phyloP scores from a whole-genome alignment of 2,113 vertebrate genomes.

The Scolopax mira region DNA sequence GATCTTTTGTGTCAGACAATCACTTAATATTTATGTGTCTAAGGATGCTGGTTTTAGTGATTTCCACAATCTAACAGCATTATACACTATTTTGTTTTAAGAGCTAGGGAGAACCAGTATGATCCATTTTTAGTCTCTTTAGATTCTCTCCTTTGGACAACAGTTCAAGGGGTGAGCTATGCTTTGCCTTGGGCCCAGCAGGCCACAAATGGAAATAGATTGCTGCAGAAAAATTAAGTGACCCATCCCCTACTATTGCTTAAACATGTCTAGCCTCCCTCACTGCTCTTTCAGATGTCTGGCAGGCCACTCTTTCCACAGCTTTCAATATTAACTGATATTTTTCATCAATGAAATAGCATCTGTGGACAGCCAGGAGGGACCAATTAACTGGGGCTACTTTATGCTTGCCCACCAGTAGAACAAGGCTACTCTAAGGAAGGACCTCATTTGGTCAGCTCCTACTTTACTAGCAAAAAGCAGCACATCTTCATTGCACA shows the following conservation, averaged over 20 bases:
- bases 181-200: not conserved
- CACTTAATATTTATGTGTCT: not conserved
- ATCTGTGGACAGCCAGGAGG: not conserved
- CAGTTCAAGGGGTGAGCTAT: accelerated
- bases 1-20: not conserved
- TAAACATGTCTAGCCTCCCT: slow-evolving; percentile 14
- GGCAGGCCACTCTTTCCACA: not conserved
- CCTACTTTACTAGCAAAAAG: not conserved
- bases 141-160: not conserved
- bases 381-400: not conserved
- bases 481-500: not conserved
- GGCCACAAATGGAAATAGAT: slow-evolving; percentile 10
- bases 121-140: not conserved
- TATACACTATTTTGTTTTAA: not conserved
- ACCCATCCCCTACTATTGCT: slow-evolving; percentile 47
- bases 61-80: not conserved
- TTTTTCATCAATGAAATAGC: slow-evolving; percentile 35
- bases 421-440: not conserved
- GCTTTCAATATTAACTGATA: not conserved
- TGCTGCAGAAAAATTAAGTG: not conserved
- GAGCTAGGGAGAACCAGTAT: not conserved
- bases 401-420: not conserved
- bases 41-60: not conserved
- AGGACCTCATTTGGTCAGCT: not conserved
- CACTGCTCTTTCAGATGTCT: not conserved